Evolutionary conservation across 1,140 invertebrate species (phyloP), one percentile per base, ranked within the genome.

Genomic region (Drosophila pachea): DNA sequence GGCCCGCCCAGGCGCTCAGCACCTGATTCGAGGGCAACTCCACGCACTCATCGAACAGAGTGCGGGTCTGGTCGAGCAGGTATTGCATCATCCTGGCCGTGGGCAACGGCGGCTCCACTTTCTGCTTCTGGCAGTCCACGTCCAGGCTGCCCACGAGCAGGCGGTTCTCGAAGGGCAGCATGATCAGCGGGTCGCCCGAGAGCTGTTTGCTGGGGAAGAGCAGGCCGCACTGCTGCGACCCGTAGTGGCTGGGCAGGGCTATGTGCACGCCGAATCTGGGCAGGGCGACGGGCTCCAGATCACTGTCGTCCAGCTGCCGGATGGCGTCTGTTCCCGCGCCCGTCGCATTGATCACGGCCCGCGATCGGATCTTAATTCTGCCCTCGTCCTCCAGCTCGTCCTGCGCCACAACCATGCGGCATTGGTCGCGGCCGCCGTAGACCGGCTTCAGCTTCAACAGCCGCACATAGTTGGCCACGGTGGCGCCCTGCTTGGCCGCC

Each of bases 1-100:
- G 9, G 6, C 70, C 81, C 4, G 73, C 67, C 81, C 81, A 84
- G 9, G 76, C 64, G 42, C 81, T 81, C 4, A 81, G 70, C 11
- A 84, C 76, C 16, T 84, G 76, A 4, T 48, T 32, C 1, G 14
- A 29, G 0, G 53, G 60, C 53, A 84, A 33, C 16, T 69, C 42
- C 0, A 76, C 81, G 0, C 64, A 74, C 0, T 65, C 43, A 0
- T 56, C 47, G 8, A 86, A 16, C 0, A 38, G 48, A 0, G 11
- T n/a, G 2, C 68, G 68, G 4, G 70, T 58, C 2, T 73, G 42
- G 0, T 54, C 33, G 32, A 86, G 50, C 7, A 84, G 43, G 4
- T 35, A 38, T 2, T 68, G 29, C 0, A 84, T 67, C 7, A 64
- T 50, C 0, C 66, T 50, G 0, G 16, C 32, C 0, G 40, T 61